These are phyloP conservation scores for Gymnobelideus leadbeateri DNA, from an alignment of 2,113 vertebrate species.

Conservation along the genomic window DNA sequence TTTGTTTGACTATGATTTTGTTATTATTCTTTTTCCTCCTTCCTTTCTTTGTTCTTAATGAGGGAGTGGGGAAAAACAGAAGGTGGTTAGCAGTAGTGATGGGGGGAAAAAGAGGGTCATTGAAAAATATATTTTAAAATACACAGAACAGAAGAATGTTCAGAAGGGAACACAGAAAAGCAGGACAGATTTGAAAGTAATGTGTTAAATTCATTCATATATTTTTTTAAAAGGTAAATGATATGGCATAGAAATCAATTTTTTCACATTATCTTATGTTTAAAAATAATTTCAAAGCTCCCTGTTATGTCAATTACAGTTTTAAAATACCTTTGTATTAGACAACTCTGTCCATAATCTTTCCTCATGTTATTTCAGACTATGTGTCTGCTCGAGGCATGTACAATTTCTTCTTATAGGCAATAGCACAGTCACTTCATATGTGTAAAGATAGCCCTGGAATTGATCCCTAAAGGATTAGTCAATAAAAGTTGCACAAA, in stretches of 20 bases:
- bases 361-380: background rate
- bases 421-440: background rate
- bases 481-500: background rate
- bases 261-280: background rate
- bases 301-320: background rate
- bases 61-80: background rate
- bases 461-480: background rate
- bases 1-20: background rate
- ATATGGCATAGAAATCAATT: background rate
- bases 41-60: background rate
- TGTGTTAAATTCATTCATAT: background rate
- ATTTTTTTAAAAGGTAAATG: background rate
- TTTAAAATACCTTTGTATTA: background rate
- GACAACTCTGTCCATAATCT: background rate
- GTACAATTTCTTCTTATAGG: background rate
- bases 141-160: background rate
- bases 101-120: background rate
- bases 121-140: background rate
- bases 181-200: background rate
- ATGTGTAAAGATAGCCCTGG: background rate
- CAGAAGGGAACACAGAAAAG: background rate
- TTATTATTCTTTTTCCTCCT: background rate
- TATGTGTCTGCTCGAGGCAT: background rate
- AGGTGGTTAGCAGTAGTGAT: background rate
- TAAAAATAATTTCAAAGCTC: background rate